Evolutionary conservation across 2,888 invertebrate species (phyloP).

Genomic region (Halocaridina rubra): DNA sequence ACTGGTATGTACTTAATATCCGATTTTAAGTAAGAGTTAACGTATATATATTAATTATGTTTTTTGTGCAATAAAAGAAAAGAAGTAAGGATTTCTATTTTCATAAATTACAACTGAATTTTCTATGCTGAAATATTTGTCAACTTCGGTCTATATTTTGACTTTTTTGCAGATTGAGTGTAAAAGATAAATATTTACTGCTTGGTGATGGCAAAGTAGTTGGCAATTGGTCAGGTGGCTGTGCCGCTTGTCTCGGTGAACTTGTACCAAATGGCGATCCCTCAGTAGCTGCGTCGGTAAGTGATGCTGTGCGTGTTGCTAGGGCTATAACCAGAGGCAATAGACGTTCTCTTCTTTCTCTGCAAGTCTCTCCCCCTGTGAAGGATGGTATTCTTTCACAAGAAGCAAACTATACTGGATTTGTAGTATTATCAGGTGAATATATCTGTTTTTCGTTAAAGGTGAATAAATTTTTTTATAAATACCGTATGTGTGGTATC

Average conservation of each 20-base stretch:
- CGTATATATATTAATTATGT: too few species aligned
- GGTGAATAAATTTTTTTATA: not conserved
- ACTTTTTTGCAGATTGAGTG: constrained; percentile 30
- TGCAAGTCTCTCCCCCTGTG: constrained; percentile 66
- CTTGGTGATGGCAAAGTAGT: constrained; percentile 64
- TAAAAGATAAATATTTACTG: constrained; percentile 60
- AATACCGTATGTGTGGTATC: too few species aligned
- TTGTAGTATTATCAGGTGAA: constrained; percentile 70
- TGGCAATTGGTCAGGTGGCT: constrained; percentile 59
- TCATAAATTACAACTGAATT: too few species aligned
- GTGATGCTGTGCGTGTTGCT: not conserved
- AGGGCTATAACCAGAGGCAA: constrained; percentile 52
- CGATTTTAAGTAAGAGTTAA: too few species aligned
- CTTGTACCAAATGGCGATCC: constrained; percentile 14
- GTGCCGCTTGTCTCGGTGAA: constrained; percentile 50
- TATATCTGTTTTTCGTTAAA: not conserved
- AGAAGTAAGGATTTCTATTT: too few species aligned
- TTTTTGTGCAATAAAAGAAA: too few species aligned
- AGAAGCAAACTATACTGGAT: constrained; percentile 85
- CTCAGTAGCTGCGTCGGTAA: constrained; percentile 11
- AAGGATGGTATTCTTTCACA: constrained; percentile 82
- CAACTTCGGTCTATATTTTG: too few species aligned
- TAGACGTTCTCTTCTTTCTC: constrained; percentile 18
- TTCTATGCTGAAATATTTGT: too few species aligned
- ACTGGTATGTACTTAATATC: too few species aligned